phyloP scores from a whole-genome alignment of 1,140 invertebrate species.

The Neocloeon triangulifer region DNA sequence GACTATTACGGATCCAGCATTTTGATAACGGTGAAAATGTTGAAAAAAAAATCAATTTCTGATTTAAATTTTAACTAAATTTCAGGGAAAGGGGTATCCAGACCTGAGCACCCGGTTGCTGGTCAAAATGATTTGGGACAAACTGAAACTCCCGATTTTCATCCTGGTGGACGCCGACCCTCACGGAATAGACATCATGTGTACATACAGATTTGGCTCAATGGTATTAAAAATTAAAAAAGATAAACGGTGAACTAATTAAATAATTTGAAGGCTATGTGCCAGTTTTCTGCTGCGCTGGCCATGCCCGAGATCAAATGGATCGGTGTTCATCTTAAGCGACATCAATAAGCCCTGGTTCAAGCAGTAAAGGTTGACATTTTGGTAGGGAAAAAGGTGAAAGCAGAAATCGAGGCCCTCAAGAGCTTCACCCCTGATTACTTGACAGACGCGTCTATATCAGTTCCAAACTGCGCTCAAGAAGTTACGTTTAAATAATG shows the following conservation, averaged over 20 bases:
- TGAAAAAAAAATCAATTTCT: not conserved
- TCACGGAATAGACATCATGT: constrained; percentile 72
- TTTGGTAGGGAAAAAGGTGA: constrained; percentile 23
- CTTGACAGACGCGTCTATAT: too few relatives aligned
- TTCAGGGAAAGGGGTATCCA: constrained; percentile 79
- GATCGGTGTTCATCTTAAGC: constrained; percentile 47
- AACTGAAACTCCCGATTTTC: constrained; percentile 45
- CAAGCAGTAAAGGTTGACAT: constrained; percentile 18
- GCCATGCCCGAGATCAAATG: constrained; percentile 37
- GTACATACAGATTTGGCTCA: constrained; percentile 48
- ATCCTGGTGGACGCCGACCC: constrained; percentile 77
- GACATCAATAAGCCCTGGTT: constrained; percentile 29
- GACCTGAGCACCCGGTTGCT: constrained; percentile 66
- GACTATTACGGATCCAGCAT: constrained; percentile 35
- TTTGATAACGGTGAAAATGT: constrained; percentile 45
- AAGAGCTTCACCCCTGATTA: too few relatives aligned
- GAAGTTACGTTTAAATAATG: too few relatives aligned
- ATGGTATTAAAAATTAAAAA: not conserved
- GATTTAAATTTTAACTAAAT: too few relatives aligned
- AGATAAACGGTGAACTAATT: too few relatives aligned
- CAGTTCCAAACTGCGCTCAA: too few relatives aligned
- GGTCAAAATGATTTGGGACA: constrained; percentile 37
- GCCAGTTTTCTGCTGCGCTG: constrained; percentile 23
- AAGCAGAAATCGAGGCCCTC: constrained; percentile 55
- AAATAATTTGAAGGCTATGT: constrained; percentile 23